phyloP scores from a whole-genome alignment of 2,888 invertebrate genomes.

The Ectemnius cavifrons region DNA sequence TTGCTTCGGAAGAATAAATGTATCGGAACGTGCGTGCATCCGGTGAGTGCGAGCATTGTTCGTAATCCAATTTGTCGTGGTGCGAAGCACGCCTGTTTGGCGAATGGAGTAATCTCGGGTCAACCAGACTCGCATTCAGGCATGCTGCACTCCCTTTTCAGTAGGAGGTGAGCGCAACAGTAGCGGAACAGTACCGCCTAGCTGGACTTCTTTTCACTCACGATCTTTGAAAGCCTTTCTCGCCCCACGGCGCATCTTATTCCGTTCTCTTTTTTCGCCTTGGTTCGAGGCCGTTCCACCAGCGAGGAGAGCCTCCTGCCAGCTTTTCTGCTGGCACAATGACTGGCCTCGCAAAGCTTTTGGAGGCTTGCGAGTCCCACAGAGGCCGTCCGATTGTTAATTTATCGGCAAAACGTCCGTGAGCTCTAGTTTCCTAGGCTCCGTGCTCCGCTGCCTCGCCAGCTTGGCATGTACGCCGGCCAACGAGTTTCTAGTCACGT shows the following conservation, averaged over 20 bases:
- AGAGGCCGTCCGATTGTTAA: slow-evolving; percentile 12
- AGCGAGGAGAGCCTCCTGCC: background rate
- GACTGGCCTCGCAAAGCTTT: slow-evolving; percentile 5
- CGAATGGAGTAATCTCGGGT: slow-evolving; percentile 34
- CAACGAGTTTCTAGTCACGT: background rate
- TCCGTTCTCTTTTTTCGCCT: slow-evolving; percentile 9
- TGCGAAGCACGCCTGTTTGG: slow-evolving; percentile 7
- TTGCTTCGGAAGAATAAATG: slow-evolving; percentile 43
- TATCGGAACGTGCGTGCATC: slow-evolving; percentile 41
- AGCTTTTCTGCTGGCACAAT: slow-evolving; percentile 8
- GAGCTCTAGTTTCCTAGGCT: too few species aligned
- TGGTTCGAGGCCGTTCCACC: slow-evolving; percentile 14
- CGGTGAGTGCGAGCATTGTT: slow-evolving; percentile 32
- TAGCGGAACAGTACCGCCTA: slow-evolving; percentile 27
- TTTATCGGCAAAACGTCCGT: background rate
- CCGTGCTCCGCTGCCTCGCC: too few species aligned
- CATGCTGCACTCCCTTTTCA: slow-evolving; percentile 17
- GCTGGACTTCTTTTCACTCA: slow-evolving; percentile 29
- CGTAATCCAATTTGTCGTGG: slow-evolving; percentile 44
- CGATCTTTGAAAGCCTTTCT: slow-evolving; percentile 39
- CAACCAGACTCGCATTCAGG: slow-evolving; percentile 18
- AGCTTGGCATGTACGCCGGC: too few species aligned
- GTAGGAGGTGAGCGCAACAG: slow-evolving; percentile 18
- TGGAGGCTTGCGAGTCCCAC: background rate
- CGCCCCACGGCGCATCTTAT: slow-evolving; percentile 26